Evolutionary conservation across 37 sponge, comb jelly and placozoan genomes (phyloP), one percentile per base, ranked within the genome.

Genomic region (Halichondria panicea): DNA sequence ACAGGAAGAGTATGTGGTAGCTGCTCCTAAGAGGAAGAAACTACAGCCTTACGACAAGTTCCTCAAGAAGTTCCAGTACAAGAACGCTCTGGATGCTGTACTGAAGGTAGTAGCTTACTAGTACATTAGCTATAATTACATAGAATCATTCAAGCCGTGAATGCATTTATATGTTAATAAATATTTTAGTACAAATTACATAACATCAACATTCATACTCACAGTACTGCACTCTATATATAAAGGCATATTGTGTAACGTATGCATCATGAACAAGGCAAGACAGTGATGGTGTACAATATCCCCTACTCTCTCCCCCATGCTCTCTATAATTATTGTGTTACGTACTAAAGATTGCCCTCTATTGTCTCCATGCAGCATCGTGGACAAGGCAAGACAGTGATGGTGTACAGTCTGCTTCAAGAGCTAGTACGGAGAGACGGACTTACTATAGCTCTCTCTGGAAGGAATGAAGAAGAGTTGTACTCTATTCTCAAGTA

Each of bases 371-470:
- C n/a, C n/a, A 5, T 63, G 4, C 38, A 77, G 67, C 39, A 55
- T 36, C 59, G 37, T 5, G 43, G 56, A 62, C 8, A 52, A 36
- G 81, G 81, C 28, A 48, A 60, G 34, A 38, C 69, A n/a, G 70
- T 79, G 0, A 71, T 92, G 27, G 73, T 93, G 18, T 91, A 81
- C 58, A 84, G 93, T 63, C 64, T 98, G 21, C 63, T 98, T 22
- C 93, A 93, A 67, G 99, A 98, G 81, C 75, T 98, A 44, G 74
- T 77, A 1, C 76, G 93, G n/a, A 73, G 95, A 61, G 94, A 93
- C 66, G 93, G 94, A 8, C 84, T 98, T 37, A 55, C 50, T 42
- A 87, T 84, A 2, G 96, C 96, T 18, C 80, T 98, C 38, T 81
- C 87, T 5, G 91, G 92, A 3, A 27, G 93, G 30, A 84, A 82